Evolutionary conservation across 2,113 vertebrate genomes (phyloP).

Genomic region (Rhombomys opimus): DNA sequence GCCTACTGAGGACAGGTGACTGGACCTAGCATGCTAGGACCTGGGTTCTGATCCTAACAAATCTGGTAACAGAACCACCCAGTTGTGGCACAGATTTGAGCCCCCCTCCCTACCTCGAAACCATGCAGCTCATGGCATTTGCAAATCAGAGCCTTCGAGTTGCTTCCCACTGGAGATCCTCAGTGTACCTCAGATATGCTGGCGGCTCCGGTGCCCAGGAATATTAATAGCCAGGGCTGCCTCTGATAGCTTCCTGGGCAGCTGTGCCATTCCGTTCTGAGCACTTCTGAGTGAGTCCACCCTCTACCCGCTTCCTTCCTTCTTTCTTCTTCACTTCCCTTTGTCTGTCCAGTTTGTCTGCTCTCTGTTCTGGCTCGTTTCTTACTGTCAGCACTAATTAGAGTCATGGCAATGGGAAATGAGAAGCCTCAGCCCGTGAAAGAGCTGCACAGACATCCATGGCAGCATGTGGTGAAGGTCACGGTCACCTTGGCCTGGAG

Average conservation of each 20-base stretch:
- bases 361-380: background rate
- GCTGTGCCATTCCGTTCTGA: background rate
- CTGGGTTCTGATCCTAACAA: background rate
- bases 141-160: background rate
- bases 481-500: constrained; percentile 75
- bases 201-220: no score
- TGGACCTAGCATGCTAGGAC: background rate
- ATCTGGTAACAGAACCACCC: background rate
- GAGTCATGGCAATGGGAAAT: background rate
- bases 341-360: background rate
- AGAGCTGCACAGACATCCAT: constrained; percentile 51
- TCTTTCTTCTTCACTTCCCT: background rate
- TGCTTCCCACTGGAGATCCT: background rate
- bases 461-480: background rate
- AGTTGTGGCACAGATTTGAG: background rate
- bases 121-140: background rate
- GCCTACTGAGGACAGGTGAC: background rate
- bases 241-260: background rate
- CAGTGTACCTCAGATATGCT: background rate
- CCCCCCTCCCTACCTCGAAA: background rate
- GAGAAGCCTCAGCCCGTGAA: constrained; percentile 10
- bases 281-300: background rate
- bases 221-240: background rate
- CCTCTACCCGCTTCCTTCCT: background rate
- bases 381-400: background rate